phyloP scores from a whole-genome alignment of 2,888 invertebrate genomes.

The Drosophila antonietae region DNA sequence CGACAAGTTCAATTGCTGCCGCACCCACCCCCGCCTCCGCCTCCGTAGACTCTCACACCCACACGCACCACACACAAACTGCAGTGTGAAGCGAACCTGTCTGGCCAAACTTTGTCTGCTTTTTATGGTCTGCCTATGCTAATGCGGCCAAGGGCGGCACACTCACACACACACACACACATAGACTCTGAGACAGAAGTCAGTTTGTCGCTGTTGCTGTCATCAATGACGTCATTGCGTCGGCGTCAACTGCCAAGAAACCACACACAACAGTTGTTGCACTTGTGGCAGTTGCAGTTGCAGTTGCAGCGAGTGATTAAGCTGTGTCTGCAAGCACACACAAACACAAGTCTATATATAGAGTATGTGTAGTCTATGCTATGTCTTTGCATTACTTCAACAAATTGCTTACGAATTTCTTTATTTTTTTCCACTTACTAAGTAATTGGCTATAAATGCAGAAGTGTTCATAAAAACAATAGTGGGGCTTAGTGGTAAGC shows the following conservation, averaged over 20 bases:
- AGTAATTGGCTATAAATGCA: no score
- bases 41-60: not conserved
- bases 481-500: no score
- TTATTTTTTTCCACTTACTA: no score
- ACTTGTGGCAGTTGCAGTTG: constrained; percentile 23
- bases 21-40: not conserved
- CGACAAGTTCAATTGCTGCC: constrained; percentile 55
- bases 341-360: no score
- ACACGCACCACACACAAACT: not conserved
- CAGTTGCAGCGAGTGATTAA: constrained; percentile 5
- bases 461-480: no score
- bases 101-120: constrained; percentile 24
- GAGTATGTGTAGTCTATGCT: no score
- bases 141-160: constrained; percentile 42
- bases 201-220: constrained; percentile 13
- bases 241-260: constrained; percentile 18
- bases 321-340: not conserved
- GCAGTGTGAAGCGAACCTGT: constrained; percentile 11
- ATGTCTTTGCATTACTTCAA: no score
- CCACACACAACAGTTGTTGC: constrained; percentile 12
- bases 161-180: constrained; percentile 1
- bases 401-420: no score
- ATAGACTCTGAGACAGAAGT: not conserved
- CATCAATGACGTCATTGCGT: constrained; percentile 41
- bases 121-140: constrained; percentile 16